Evolutionary conservation across 2,113 vertebrate species (phyloP), one percentile per base, ranked within the genome.

Genomic region (Pipra filicauda): DNA sequence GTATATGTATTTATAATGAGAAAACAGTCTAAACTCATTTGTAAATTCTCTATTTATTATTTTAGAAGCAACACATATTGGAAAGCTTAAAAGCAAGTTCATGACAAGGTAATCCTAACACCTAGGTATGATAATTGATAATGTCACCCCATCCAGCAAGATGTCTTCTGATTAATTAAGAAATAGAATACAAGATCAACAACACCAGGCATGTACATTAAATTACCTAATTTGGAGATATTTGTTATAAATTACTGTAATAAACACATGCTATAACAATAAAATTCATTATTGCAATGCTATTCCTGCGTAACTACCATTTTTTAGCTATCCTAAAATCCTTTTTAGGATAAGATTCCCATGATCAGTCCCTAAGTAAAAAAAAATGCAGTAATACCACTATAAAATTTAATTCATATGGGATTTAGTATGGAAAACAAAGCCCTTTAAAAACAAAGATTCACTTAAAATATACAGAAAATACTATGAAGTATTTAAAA

Each of bases 121-220:
- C 37, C 16, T 35, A 77, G 83, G 49, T 52, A 72, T 79, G 88
- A 75, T 27, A 80, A 92, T 35, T 75, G 72, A 66, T 71, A 86
- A 70, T 90, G 37, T 74, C 83, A 86, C 15, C 11, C 16, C 44
- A 65, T 85, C 39, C 16, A 1, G 70, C 28, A 84, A 74, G n/a
- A 44, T 55, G 39, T n/a, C 51, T 67, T 85, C 76, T 91, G 85
- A 92, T 95, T 88, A 95, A 94, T 86, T 88, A 95, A 54, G 46
- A 41, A 90, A 73, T 28, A 73, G 73, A 97, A 88, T 41, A 91
- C 69, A 84, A 85, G 59, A 92, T 64, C 79, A 92, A 80, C 78
- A 96, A 7, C 20, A 67, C 18, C 74, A 95, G 54, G 43, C 58
- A 84, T 55, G 59, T 41, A 86, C 52, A 49, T 61, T 74, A 71